Evolutionary conservation across 2,113 vertebrate genomes (phyloP).

Genomic region (Heterotilapia buettikoferi): DNA sequence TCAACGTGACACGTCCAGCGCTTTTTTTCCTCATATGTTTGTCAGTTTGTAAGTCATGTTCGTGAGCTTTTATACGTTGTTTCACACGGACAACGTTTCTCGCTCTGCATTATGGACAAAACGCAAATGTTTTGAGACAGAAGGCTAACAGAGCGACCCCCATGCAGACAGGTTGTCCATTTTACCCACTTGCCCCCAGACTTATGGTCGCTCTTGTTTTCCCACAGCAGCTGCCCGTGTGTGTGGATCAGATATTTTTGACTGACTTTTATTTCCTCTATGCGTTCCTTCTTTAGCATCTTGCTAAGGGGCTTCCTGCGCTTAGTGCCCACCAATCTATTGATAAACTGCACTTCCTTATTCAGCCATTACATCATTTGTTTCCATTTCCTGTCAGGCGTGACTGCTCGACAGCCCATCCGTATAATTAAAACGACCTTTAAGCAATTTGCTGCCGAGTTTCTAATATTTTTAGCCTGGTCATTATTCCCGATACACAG

Average conservation of each 20-base stretch:
- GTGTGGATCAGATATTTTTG: neutral
- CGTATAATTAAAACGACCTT: constrained; percentile 74
- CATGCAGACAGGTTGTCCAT: neutral
- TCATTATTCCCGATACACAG: constrained; percentile 63
- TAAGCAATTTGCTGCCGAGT: constrained; percentile 59
- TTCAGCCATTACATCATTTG: constrained; percentile 62
- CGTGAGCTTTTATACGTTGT: neutral
- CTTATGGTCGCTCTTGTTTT: neutral
- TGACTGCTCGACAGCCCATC: constrained; percentile 67
- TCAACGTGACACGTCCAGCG: neutral
- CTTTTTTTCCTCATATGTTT: neutral
- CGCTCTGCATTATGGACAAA: neutral
- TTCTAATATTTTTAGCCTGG: constrained; percentile 69
- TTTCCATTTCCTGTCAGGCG: constrained; percentile 55
- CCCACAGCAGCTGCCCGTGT: neutral
- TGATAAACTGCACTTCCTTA: constrained; percentile 8
- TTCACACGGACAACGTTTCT: neutral
- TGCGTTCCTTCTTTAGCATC: neutral
- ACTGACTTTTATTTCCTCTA: constrained; percentile 9
- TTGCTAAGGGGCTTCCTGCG: neutral
- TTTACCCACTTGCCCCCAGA: constrained; percentile 25
- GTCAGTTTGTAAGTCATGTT: neutral
- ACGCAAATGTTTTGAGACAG: neutral
- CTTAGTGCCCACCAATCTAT: neutral
- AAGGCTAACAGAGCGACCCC: neutral